Conservation (phyloP, 2,888 invertebrate species). For the Drosophila lacicola region DNA sequence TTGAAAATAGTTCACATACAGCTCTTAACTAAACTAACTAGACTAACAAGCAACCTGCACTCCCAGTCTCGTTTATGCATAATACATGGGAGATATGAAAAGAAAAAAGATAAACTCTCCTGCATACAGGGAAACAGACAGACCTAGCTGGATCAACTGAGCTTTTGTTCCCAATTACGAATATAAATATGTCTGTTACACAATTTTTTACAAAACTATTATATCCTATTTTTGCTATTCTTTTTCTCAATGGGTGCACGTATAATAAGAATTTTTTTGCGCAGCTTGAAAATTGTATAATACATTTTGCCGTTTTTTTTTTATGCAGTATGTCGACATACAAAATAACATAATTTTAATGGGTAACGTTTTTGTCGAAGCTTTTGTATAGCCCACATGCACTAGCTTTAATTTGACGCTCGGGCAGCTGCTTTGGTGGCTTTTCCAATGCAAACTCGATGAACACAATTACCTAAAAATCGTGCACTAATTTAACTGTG, state of each 20-base stretch:
- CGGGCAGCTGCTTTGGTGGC: not conserved
- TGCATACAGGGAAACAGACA: too few relatives aligned
- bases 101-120: too few relatives aligned
- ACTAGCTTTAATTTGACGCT: not conserved
- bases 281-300: not conserved
- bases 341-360: constrained; percentile 3
- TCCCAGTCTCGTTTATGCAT: too few relatives aligned
- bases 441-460: constrained; percentile 23
- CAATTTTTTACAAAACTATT: too few relatives aligned
- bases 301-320: not conserved
- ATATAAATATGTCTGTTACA: too few relatives aligned
- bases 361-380: not conserved
- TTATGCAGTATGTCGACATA: not conserved
- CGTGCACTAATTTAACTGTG: constrained; percentile 35
- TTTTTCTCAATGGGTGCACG: not conserved
- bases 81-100: too few relatives aligned
- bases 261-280: not conserved
- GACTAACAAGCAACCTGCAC: too few relatives aligned
- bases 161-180: too few relatives aligned
- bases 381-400: not conserved
- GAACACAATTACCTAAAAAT: constrained; percentile 32
- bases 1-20: too few relatives aligned
- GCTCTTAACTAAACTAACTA: too few relatives aligned
- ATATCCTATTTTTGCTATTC: too few relatives aligned
- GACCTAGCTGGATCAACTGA: too few relatives aligned